Conservation (phyloP, 2,797 vertebrate species). For the Onychomys leucogaster region DNA sequence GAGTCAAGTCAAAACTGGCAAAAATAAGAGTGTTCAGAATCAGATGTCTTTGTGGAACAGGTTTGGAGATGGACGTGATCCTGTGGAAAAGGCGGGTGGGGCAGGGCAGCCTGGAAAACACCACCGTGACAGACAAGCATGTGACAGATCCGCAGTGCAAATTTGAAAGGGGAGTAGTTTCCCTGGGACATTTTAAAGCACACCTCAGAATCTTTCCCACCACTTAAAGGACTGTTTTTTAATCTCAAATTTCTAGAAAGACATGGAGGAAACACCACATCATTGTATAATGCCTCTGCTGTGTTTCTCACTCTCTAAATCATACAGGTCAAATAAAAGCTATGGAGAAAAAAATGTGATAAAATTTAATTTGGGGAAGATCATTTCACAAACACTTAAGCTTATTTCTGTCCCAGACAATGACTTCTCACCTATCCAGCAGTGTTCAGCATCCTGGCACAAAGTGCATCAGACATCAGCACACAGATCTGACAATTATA, state of each 20-base stretch:
- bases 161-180: neutral
- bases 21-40: constrained; percentile 36
- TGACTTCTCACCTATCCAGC: constrained; percentile 29
- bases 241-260: constrained; percentile 1
- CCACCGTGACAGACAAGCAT: neutral
- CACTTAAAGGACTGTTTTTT: neutral
- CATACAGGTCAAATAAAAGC: constrained; percentile 53
- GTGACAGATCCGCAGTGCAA: neutral
- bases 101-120: neutral
- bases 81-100: neutral
- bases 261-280: neutral
- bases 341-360: neutral
- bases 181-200: neutral
- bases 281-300: neutral
- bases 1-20: constrained; percentile 29
- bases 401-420: neutral
- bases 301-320: constrained; percentile 45
- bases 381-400: constrained; percentile 39
- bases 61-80: neutral
- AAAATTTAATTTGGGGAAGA: constrained; percentile 22
- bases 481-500: constrained; percentile 65
- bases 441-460: constrained; percentile 18
- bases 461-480: neutral
- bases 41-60: neutral
- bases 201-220: neutral